A percentile compares a stretch with the other conserved stretches of the same genome.
These are phyloP conservation scores for Leptinotarsa haldemani DNA, from an alignment of 2,888 invertebrate species.

Conservation along the genomic window DNA sequence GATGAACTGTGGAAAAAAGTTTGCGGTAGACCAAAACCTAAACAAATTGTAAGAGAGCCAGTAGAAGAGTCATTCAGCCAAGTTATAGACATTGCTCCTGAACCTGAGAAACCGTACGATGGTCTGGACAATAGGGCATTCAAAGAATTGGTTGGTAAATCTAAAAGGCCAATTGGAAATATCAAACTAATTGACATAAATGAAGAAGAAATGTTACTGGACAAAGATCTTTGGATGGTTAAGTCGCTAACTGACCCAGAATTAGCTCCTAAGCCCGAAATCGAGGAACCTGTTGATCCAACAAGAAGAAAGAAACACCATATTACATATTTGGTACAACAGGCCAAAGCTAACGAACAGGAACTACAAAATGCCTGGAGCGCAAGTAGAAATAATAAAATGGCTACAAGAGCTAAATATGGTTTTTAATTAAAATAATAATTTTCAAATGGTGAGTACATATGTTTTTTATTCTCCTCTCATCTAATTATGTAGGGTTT, in stretches of 20 bases:
- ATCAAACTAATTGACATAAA: conserved; percentile 86
- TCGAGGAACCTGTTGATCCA: conserved; percentile 68
- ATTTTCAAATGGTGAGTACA: not conserved
- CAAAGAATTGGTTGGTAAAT: conserved; percentile 76
- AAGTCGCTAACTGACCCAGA: conserved; percentile 83
- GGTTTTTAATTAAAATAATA: conserved; percentile 76
- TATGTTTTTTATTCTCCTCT: not conserved
- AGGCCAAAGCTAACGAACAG: conserved; percentile 95
- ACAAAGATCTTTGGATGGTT: conserved; percentile 84
- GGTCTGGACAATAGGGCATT: conserved; percentile 71
- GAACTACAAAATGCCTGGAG: conserved; percentile 96
- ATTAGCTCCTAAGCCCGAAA: conserved; percentile 65
- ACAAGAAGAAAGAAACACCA: conserved; percentile 87
- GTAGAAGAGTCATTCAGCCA: conserved; percentile 63
- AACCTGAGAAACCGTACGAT: conserved; percentile 64
- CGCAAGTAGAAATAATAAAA: conserved; percentile 82
- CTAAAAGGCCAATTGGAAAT: conserved; percentile 73
- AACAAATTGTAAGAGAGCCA: conserved; percentile 66
- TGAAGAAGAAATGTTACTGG: conserved; percentile 78
- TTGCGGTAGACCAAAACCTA: conserved; percentile 64
- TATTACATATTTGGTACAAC: conserved; percentile 93
- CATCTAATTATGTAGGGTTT: not conserved
- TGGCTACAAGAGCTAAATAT: conserved; percentile 95
- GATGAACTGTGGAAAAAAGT: conserved; percentile 67
- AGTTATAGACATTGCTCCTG: conserved; percentile 65